phyloP scores from a whole-genome alignment of 2,888 invertebrate genomes.

The Girardia tigrina region DNA sequence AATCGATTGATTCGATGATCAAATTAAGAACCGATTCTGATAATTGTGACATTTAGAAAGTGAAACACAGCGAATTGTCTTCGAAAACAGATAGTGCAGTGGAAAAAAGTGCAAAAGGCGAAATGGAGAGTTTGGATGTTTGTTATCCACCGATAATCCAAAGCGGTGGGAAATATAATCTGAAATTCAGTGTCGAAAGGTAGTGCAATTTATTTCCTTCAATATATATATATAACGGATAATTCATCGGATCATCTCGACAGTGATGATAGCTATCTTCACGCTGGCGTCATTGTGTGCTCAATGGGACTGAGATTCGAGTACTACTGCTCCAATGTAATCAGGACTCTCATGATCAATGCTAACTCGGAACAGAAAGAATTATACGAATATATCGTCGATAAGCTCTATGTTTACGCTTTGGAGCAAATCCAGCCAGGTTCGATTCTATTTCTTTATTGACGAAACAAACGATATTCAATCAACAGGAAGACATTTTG shows the following conservation, averaged over 20 bases:
- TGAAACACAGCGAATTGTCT: conserved; percentile 80
- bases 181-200: conserved; percentile 80
- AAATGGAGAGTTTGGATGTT: conserved; percentile 77
- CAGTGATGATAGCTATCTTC: conserved; percentile 79
- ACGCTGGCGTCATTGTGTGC: conserved; percentile 88
- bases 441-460: no score
- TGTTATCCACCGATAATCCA: conserved; percentile 98
- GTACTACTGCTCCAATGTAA: conserved; percentile 92
- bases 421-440: conserved; percentile 67
- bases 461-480: no score
- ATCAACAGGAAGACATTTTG: conserved; percentile 69
- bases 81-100: conserved; percentile 84
- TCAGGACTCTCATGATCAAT: conserved; percentile 84
- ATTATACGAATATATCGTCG: conserved; percentile 76
- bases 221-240: no score
- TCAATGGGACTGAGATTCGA: conserved; percentile 85
- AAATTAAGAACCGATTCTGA: no score
- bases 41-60: no score
- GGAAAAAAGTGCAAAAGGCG: conserved; percentile 77
- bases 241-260: conserved; percentile 28
- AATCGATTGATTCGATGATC: no score
- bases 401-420: conserved; percentile 71
- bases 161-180: conserved; percentile 87
- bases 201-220: no score
- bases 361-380: conserved; percentile 62